These are phyloP conservation scores for Linepithema humile DNA, from an alignment of 1,140 invertebrate genomes.

Conservation along the genomic window DNA sequence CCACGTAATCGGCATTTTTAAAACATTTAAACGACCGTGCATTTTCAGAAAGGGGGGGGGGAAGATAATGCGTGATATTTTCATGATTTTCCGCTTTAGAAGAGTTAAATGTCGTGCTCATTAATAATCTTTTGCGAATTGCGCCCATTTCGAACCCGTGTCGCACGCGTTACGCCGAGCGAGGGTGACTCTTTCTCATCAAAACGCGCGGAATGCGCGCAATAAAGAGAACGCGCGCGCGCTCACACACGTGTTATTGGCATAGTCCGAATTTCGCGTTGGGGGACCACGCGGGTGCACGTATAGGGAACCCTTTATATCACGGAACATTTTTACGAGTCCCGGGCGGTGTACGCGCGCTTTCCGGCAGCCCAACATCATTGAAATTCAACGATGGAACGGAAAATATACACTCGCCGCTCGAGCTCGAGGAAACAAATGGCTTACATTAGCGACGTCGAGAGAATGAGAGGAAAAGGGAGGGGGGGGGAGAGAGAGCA, in stretches of 20 bases:
- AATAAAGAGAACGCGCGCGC: background rate
- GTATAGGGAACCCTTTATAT: slow-evolving; percentile 33
- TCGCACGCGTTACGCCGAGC: background rate
- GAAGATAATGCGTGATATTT: background rate
- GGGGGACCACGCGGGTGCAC: background rate
- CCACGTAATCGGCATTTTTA: background rate
- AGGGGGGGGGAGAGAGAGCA: background rate
- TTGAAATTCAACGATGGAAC: slow-evolving; percentile 57
- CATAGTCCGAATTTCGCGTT: slow-evolving; percentile 41
- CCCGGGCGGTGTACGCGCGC: background rate
- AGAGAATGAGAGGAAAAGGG: background rate
- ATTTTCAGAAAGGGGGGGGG: background rate
- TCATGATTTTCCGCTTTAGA: background rate
- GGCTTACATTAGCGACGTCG: slow-evolving; percentile 56
- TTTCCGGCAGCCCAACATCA: background rate
- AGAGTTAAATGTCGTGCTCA: background rate
- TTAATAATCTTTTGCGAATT: slow-evolving; percentile 20
- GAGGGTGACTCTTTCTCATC: background rate
- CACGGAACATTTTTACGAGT: slow-evolving; percentile 53
- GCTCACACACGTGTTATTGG: slow-evolving; percentile 46
- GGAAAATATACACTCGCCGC: slow-evolving; percentile 51
- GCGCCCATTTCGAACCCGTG: background rate
- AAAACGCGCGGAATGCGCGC: background rate
- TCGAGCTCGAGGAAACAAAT: slow-evolving; percentile 47
- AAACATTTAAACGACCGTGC: slow-evolving; percentile 13